phyloP scores from a whole-genome alignment of 2,113 vertebrate genomes.

The Nothoprocta perdicaria region DNA sequence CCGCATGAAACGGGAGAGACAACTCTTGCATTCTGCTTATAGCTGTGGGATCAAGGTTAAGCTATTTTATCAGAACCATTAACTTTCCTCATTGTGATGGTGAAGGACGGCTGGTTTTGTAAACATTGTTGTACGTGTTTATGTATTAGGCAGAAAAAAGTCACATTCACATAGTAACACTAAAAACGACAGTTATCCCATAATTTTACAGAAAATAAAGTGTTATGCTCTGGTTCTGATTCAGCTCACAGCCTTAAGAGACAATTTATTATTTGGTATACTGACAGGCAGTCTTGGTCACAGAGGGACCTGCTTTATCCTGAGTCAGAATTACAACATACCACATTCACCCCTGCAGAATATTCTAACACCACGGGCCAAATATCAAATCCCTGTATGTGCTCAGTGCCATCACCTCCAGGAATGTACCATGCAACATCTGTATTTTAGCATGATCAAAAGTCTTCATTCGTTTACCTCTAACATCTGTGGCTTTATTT shows the following conservation, averaged over 20 bases:
- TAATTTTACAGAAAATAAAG: slow-evolving; percentile 20
- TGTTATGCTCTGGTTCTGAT: neutral
- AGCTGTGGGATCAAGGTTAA: slow-evolving; percentile 35
- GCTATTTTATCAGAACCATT: slow-evolving; percentile 52
- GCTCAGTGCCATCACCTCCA: neutral
- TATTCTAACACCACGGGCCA: neutral
- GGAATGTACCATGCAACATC: neutral
- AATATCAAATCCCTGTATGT: neutral
- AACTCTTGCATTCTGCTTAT: slow-evolving; percentile 23
- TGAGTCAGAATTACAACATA: neutral
- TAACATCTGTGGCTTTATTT: neutral
- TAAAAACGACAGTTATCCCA: slow-evolving; percentile 9
- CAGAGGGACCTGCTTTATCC: neutral
- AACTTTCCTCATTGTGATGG: slow-evolving; percentile 31
- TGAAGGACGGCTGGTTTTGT: slow-evolving; percentile 18
- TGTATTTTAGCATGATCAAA: neutral
- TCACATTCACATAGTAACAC: neutral
- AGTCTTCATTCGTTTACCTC: neutral
- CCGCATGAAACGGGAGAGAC: slow-evolving; percentile 34
- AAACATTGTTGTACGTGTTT: slow-evolving; percentile 36
- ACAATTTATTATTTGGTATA: slow-evolving; percentile 5
- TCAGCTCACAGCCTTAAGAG: slow-evolving; percentile 19
- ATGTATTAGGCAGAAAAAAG: neutral
- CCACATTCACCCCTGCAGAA: neutral
- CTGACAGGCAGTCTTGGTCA: neutral